Evolutionary conservation across 2,888 invertebrate genomes (phyloP).

Genomic region (Ophioninae sp.): DNA sequence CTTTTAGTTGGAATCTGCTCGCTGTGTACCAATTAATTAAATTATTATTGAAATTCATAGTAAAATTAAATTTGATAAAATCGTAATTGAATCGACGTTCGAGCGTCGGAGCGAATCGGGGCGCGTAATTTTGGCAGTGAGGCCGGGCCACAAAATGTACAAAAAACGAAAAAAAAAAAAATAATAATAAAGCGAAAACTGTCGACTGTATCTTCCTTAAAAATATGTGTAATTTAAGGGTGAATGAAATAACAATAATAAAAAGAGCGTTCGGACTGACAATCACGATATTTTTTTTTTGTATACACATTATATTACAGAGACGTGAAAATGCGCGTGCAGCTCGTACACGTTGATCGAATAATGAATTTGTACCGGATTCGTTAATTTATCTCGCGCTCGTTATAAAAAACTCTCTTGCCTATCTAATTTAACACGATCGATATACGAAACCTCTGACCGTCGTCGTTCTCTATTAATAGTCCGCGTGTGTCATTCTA

Average conservation of each 20-base stretch:
- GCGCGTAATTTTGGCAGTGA: too few species aligned
- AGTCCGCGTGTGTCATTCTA: constrained; percentile 18
- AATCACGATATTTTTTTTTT: constrained; percentile 21
- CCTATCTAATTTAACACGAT: constrained; percentile 51
- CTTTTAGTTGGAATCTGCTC: too few species aligned
- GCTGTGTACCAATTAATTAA: too few species aligned
- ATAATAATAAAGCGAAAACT: too few species aligned
- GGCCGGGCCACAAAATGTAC: too few species aligned
- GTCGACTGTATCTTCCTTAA: too few species aligned
- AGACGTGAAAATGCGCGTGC: constrained; percentile 11
- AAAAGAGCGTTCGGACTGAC: constrained; percentile 37
- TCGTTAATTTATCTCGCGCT: constrained; percentile 34
- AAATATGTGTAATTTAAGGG: too few species aligned
- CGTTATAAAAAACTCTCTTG: constrained; percentile 55
- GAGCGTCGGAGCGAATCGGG: background rate
- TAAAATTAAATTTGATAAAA: too few species aligned
- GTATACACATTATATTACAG: constrained; percentile 21
- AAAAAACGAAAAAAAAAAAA: too few species aligned
- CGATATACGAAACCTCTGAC: constrained; percentile 13
- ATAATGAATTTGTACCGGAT: constrained; percentile 59
- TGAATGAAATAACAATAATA: background rate
- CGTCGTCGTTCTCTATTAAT: constrained; percentile 17
- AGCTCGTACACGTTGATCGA: constrained; percentile 38
- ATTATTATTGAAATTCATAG: too few species aligned
- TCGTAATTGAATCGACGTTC: too few species aligned